These are phyloP conservation scores for Saguinus midas DNA, from an alignment of 2,113 vertebrate species.

Conservation along the genomic window DNA sequence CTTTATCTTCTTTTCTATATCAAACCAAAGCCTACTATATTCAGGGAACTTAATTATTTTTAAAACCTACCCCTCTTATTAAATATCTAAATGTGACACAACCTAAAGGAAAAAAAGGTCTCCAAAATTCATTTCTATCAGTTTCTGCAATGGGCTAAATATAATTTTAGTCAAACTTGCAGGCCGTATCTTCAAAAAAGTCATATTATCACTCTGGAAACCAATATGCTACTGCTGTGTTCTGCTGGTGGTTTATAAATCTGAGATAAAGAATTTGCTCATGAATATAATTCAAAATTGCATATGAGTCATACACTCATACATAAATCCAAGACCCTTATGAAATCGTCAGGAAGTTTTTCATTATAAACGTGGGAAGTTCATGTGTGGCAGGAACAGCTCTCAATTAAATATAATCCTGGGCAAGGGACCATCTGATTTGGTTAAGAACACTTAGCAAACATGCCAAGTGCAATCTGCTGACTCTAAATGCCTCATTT, in stretches of 20 bases:
- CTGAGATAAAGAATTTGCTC: conserved; percentile 37
- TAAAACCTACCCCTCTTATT: not conserved
- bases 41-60: conserved; percentile 2
- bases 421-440: not conserved
- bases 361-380: conserved; percentile 3
- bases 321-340: conserved; percentile 36
- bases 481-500: not conserved
- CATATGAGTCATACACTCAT: not conserved
- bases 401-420: not conserved
- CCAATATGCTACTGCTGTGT: not conserved
- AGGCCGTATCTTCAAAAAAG: not conserved
- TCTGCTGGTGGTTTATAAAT: not conserved
- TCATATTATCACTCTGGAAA: not conserved
- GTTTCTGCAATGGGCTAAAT: not conserved
- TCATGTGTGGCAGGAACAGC: not conserved
- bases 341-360: conserved; percentile 35
- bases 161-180: not conserved
- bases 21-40: conserved; percentile 43
- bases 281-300: conserved; percentile 43
- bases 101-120: conserved; percentile 4
- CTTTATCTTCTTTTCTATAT: not conserved
- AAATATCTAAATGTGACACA: not conserved
- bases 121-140: not conserved
- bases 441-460: not conserved
- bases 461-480: not conserved